Evolutionary conservation across 2,113 vertebrate genomes (phyloP).

Genomic region (Neopipo cinnamomea): DNA sequence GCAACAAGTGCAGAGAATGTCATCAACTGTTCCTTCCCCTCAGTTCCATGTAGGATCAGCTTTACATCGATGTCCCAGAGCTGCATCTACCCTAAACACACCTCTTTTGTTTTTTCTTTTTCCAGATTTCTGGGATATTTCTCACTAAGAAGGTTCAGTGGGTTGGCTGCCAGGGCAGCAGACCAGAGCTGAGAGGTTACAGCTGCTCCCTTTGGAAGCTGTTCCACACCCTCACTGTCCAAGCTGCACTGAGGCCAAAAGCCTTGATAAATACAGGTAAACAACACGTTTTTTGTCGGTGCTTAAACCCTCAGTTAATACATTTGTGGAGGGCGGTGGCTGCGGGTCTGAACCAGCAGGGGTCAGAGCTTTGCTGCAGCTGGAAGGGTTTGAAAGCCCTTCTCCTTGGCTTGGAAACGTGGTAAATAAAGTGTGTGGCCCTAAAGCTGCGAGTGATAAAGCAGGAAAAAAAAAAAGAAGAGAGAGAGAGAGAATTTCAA

Average conservation of each 20-base stretch:
- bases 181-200: conserved; percentile 85
- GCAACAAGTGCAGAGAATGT: neutral
- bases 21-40: neutral
- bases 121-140: conserved; percentile 90
- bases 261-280: conserved; percentile 84
- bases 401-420: neutral
- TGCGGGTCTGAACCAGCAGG: conserved; percentile 35
- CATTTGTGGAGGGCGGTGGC: neutral
- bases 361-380: conserved; percentile 48
- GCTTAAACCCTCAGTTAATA: neutral
- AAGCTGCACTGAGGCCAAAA: conserved; percentile 74
- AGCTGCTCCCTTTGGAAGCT: conserved; percentile 92
- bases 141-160: conserved; percentile 81
- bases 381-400: neutral
- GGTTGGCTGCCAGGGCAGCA: conserved; percentile 93
- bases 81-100: neutral
- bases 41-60: neutral
- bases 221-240: conserved; percentile 87
- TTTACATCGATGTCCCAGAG: neutral
- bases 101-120: neutral
- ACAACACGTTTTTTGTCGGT: neutral
- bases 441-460: neutral
- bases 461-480: neutral
- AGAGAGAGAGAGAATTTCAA: no score
- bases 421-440: neutral